Conservation (phyloP, 2,797 vertebrate genomes). For the Dipus sagitta region DNA sequence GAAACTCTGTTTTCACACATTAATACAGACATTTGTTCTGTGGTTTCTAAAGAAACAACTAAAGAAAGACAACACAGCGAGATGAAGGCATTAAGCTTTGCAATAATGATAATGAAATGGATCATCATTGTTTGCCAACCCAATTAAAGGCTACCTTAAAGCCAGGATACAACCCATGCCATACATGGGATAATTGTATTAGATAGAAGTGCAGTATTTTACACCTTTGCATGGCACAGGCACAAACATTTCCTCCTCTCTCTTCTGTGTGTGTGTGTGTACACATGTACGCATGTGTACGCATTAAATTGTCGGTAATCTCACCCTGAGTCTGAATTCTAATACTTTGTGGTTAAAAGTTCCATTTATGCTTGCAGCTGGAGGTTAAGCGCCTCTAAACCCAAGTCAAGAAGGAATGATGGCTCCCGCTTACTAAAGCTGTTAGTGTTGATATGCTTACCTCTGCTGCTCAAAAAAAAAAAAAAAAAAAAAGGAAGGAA, state of each 20-base stretch:
- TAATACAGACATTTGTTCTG: not conserved
- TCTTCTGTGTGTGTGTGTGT: too few relatives aligned
- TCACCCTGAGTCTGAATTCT: not conserved
- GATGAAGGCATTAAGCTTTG: not conserved
- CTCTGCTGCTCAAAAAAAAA: not conserved
- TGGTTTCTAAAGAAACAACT: constrained; percentile 48
- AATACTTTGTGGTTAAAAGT: constrained; percentile 45
- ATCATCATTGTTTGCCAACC: not conserved
- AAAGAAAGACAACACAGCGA: not conserved
- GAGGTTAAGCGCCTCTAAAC: constrained; percentile 18
- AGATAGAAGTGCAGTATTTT: not conserved
- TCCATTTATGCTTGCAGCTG: not conserved
- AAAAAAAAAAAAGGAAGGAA: not conserved
- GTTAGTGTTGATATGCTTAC: constrained; percentile 39
- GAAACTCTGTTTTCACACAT: constrained; percentile 40
- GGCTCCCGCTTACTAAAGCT: not conserved
- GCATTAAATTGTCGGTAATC: constrained; percentile 45
- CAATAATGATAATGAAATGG: not conserved
- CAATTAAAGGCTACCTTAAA: not conserved
- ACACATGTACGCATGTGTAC: not conserved
- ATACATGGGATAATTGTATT: not conserved
- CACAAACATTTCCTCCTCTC: not conserved
- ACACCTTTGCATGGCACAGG: not conserved
- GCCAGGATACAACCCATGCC: not conserved
- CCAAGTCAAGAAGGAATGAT: not conserved